phyloP scores from a whole-genome alignment of 2,888 invertebrate species.

The Balanococcus diminutus region DNA sequence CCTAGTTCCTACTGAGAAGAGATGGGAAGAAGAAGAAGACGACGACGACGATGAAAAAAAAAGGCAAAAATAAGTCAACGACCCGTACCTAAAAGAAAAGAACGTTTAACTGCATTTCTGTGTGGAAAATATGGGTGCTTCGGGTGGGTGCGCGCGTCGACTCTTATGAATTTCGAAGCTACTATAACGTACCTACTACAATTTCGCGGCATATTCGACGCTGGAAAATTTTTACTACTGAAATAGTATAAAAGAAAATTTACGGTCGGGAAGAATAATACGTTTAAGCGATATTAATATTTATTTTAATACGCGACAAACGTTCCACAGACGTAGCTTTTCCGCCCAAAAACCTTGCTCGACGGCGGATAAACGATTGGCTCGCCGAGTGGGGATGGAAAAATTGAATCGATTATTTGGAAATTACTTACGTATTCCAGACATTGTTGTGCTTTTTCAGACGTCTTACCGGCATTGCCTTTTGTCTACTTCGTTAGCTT shows the following conservation, averaged over 20 bases:
- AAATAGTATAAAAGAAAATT: not conserved
- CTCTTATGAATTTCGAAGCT: not conserved
- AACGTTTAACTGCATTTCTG: not conserved
- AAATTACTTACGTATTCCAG: constrained; percentile 42
- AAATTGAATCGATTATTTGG: constrained; percentile 38
- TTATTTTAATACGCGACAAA: constrained; percentile 20
- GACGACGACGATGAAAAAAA: not conserved
- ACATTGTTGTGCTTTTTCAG: constrained; percentile 42
- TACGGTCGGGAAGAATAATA: not conserved
- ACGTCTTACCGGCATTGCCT: constrained; percentile 36
- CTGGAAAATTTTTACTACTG: not conserved
- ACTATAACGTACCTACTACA: too few species aligned
- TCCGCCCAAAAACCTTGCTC: not conserved
- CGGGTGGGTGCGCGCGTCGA: not conserved
- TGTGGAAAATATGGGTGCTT: not conserved
- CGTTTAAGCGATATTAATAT: not conserved
- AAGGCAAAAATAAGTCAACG: constrained; percentile 19
- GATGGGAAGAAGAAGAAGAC: not conserved
- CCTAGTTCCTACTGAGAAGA: not conserved
- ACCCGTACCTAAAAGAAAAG: constrained; percentile 7
- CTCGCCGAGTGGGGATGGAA: not conserved
- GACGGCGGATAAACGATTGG: not conserved
- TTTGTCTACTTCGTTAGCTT: constrained; percentile 38
- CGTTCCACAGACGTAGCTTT: not conserved
- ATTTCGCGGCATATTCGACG: too few species aligned